A percentile compares a stretch with the other conserved stretches of the same genome.
Evolutionary conservation across 37 sponge, comb jelly and placozoan species (phyloP).

Genomic region (Hormiphora californensis): DNA sequence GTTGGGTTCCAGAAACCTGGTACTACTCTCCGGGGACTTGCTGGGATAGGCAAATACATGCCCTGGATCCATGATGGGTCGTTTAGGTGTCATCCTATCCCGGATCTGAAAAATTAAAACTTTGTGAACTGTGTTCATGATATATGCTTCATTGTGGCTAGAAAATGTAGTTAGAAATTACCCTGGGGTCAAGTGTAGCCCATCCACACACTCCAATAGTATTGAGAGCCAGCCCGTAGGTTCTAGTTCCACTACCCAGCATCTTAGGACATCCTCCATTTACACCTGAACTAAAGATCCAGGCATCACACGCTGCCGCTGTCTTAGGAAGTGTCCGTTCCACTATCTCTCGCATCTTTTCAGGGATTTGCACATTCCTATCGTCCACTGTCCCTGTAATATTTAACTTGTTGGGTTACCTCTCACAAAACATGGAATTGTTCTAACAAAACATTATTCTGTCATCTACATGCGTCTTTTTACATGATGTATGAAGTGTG

Average conservation of each 20-base stretch:
- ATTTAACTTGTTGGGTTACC: no score
- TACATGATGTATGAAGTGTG: no score
- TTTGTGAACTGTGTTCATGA: no score
- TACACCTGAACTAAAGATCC: not conserved
- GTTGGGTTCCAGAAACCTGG: not conserved
- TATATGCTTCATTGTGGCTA: not conserved
- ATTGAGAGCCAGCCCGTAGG: not conserved
- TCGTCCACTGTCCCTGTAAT: no score
- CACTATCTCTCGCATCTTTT: not conserved
- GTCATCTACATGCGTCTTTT: no score
- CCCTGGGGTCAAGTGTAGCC: not conserved
- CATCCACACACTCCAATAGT: not conserved
- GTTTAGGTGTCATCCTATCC: not conserved
- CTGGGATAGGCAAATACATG: not conserved
- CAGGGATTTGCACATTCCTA: not conserved
- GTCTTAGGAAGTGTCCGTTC: not conserved
- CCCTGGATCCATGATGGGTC: not conserved
- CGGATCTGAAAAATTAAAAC: not conserved
- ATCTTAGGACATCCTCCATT: not conserved
- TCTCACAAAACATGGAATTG: no score
- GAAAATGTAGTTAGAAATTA: not conserved
- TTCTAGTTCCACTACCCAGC: not conserved
- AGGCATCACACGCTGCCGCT: constrained; percentile 10
- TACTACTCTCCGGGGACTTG: not conserved
- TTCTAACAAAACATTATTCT: no score